These are phyloP conservation scores for Andrena fulva DNA, from an alignment of 2,888 invertebrate species.

Conservation along the genomic window DNA sequence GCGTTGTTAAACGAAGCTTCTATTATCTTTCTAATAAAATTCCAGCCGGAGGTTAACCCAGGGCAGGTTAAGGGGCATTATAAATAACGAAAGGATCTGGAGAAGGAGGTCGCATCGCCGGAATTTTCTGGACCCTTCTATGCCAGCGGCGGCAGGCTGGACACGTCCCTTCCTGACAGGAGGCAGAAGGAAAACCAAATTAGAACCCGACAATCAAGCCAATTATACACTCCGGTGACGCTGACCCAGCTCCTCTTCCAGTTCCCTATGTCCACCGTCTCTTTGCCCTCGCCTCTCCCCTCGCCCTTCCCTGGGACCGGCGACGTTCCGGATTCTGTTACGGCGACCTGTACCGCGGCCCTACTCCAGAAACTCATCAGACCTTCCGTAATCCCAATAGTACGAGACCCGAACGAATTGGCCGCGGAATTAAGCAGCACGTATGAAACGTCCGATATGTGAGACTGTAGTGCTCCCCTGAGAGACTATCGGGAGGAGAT, in stretches of 20 bases:
- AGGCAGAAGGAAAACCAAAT: constrained; percentile 81
- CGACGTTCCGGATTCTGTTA: constrained; percentile 64
- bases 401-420: constrained; percentile 80
- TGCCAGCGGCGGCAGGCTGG: constrained; percentile 63
- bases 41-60: constrained; percentile 40
- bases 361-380: constrained; percentile 83
- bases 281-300: constrained; percentile 72
- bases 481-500: constrained; percentile 27
- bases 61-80: constrained; percentile 52
- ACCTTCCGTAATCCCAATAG: constrained; percentile 81
- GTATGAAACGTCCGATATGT: constrained; percentile 72
- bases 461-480: constrained; percentile 42
- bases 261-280: constrained; percentile 71
- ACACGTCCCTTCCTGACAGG: constrained; percentile 74
- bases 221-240: constrained; percentile 84
- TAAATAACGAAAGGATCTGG: constrained; percentile 75
- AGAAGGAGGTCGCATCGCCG: constrained; percentile 65
- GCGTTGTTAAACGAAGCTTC: not conserved
- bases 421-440: constrained; percentile 80
- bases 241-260: constrained; percentile 81
- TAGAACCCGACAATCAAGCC: constrained; percentile 84
- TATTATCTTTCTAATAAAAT: not conserved
- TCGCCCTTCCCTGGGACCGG: constrained; percentile 58
- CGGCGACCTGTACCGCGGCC: constrained; percentile 71
- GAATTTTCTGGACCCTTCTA: constrained; percentile 65